These are phyloP conservation scores for Enteromius unitaeniatus DNA, from an alignment of 2,797 vertebrate genomes.

Conservation along the genomic window DNA sequence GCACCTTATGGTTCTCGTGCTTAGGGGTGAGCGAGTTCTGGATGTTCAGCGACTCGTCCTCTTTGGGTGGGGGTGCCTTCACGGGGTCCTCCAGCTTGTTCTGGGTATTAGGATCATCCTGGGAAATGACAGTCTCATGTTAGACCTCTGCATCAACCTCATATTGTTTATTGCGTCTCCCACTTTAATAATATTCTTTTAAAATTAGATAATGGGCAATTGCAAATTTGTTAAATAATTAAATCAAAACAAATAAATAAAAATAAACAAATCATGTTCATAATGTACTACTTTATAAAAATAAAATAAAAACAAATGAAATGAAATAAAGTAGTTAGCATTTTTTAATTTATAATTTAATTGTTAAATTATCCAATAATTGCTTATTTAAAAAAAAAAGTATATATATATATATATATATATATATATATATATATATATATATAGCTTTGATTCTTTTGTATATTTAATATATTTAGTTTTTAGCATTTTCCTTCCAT, in stretches of 20 bases:
- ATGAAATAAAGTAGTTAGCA: background rate
- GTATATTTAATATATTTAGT: too few species aligned
- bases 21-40: constrained; percentile 95
- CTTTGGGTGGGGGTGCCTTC: constrained; percentile 90
- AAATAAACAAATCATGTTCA: background rate
- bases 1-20: constrained; percentile 89
- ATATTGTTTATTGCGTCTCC: background rate
- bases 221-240: background rate
- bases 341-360: background rate
- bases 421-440: background rate
- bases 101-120: constrained; percentile 86
- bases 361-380: background rate
- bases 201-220: background rate
- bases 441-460: too few species aligned
- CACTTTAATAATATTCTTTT: background rate
- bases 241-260: background rate
- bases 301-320: background rate
- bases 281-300: background rate
- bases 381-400: background rate
- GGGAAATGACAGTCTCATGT: constrained; percentile 66
- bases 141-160: background rate
- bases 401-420: background rate
- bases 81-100: constrained; percentile 96
- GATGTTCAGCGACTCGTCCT: constrained; percentile 92
- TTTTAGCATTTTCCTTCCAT: too few species aligned